Percentiles rank a stretch among this genome's conserved stretches.
These are phyloP conservation scores for Propithecus deckenii DNA, from an alignment of 2,797 vertebrate species.

Conservation along the genomic window DNA sequence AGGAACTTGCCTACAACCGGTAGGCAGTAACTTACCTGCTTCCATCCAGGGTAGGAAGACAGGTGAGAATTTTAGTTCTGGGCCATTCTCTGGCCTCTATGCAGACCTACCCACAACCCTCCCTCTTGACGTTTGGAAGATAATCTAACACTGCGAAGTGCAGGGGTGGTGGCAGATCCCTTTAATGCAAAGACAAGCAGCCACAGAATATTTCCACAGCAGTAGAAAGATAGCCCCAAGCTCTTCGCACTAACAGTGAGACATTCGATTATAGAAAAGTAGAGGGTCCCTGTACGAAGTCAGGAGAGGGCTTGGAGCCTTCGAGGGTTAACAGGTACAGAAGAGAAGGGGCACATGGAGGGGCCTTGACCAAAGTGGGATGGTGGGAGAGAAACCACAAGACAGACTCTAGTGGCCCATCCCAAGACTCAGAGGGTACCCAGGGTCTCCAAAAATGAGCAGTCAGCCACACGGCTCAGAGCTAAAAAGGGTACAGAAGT, in stretches of 20 bases:
- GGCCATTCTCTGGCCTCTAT: neutral
- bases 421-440: neutral
- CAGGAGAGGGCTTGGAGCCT: neutral
- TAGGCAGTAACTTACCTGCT: neutral
- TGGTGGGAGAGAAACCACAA: neutral
- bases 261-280: neutral
- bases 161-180: slow-evolving; percentile 39
- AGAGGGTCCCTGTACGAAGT: neutral
- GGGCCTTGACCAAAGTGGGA: neutral
- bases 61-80: neutral
- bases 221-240: neutral
- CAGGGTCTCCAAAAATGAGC: neutral
- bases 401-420: neutral
- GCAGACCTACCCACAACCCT: neutral
- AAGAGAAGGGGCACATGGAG: neutral
- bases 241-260: neutral
- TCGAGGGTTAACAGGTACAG: neutral
- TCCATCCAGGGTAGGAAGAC: slow-evolving; percentile 1
- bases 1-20: slow-evolving; percentile 65
- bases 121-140: slow-evolving; percentile 23
- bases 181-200: slow-evolving; percentile 77
- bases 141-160: slow-evolving; percentile 64
- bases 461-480: neutral
- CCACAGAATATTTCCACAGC: neutral
- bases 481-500: neutral